phyloP scores from a whole-genome alignment of 2,113 vertebrate genomes.

The Cryptomyrus ogoouensis region DNA sequence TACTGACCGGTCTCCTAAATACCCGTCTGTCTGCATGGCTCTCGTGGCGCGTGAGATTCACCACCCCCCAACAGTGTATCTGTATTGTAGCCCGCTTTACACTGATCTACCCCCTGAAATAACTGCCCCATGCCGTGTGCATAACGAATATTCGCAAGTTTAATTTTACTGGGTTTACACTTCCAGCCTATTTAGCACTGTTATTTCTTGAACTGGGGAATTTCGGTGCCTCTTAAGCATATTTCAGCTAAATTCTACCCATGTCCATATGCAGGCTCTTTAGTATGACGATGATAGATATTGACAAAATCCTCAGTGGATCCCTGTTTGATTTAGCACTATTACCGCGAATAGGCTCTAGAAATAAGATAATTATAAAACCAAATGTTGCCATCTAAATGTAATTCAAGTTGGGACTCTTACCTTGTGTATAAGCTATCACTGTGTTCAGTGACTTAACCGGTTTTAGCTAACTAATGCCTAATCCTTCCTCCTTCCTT shows the following conservation, averaged over 20 bases:
- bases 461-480: neutral
- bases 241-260: neutral
- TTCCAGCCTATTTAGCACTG: neutral
- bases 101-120: neutral
- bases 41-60: neutral
- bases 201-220: neutral
- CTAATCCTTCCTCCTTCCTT: neutral
- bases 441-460: neutral
- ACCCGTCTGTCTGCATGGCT: neutral
- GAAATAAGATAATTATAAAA: neutral
- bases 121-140: neutral
- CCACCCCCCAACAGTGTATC: neutral
- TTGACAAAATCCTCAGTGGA: neutral
- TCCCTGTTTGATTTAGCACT: neutral
- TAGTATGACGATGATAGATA: neutral
- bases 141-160: neutral
- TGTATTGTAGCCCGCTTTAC: neutral
- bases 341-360: neutral
- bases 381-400: neutral
- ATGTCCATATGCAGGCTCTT: neutral
- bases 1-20: neutral
- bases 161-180: neutral
- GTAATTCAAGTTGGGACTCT: neutral
- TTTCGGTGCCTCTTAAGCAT: neutral
- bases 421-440: neutral